Percentiles rank a stretch among this genome's conserved stretches.
Evolutionary conservation across 2,888 invertebrate species (phyloP).

Genomic region (Zygothrica quintamaculata): DNA sequence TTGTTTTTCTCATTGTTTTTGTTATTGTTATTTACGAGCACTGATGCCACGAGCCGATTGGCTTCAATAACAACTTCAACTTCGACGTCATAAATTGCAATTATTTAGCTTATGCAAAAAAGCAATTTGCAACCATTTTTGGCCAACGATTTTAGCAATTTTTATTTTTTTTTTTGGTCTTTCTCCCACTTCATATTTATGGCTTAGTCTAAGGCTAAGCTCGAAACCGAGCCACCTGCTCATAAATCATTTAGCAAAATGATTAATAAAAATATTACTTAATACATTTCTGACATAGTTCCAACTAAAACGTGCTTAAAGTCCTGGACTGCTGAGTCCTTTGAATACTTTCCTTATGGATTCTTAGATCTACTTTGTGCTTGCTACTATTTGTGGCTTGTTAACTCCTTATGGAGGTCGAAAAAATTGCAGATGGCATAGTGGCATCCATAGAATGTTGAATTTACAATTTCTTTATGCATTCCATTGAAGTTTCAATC

Average conservation of each 20-base stretch:
- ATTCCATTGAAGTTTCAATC: too few species aligned
- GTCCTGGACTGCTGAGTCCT: background rate
- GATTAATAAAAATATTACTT: background rate
- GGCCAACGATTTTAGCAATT: slow-evolving; percentile 34
- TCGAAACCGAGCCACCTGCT: background rate
- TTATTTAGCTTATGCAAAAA: slow-evolving; percentile 35
- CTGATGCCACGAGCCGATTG: slow-evolving; percentile 46
- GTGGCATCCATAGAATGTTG: too few species aligned
- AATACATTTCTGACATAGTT: background rate
- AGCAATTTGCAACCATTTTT: slow-evolving; percentile 39
- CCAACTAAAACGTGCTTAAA: background rate
- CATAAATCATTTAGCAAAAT: slow-evolving; percentile 5
- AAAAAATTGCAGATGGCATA: too few species aligned
- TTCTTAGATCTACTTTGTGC: too few species aligned
- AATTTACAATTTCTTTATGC: too few species aligned
- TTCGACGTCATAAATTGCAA: slow-evolving; percentile 60
- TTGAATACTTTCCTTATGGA: too few species aligned
- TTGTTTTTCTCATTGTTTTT: slow-evolving; percentile 25
- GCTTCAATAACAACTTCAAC: slow-evolving; percentile 43
- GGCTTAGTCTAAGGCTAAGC: slow-evolving; percentile 5
- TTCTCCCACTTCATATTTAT: slow-evolving; percentile 28
- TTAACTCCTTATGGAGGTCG: too few species aligned
- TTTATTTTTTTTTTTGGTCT: too few species aligned
- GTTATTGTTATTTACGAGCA: slow-evolving; percentile 53
- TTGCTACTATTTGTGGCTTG: too few species aligned